Evolutionary conservation across 1,140 invertebrate genomes (phyloP).

Genomic region (Harpegnathos saltator): DNA sequence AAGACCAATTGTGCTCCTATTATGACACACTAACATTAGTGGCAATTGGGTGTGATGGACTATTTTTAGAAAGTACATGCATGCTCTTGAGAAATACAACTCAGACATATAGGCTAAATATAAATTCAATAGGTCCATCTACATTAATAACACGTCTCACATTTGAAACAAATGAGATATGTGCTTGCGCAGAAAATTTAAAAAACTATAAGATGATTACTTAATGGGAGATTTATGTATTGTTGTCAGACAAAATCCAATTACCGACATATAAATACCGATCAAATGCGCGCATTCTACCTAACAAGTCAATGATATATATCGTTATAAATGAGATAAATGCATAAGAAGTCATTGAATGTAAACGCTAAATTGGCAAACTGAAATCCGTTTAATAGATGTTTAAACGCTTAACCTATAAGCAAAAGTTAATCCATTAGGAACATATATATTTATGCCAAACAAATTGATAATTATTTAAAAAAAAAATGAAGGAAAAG

Average conservation of each 20-base stretch:
- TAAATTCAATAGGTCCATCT: not conserved
- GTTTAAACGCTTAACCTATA: not conserved
- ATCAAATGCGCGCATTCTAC: not conserved
- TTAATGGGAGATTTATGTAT: not conserved
- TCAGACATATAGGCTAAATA: not conserved
- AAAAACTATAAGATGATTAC: not conserved
- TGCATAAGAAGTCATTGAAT: not conserved
- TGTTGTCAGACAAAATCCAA: too few relatives aligned
- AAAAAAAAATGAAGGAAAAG: too few relatives aligned
- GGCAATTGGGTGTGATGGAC: not conserved
- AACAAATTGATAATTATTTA: too few relatives aligned
- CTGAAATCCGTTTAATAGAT: not conserved
- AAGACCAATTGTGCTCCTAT: not conserved
- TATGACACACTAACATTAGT: not conserved
- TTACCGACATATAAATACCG: not conserved
- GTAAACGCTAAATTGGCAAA: too few relatives aligned
- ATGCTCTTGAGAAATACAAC: not conserved
- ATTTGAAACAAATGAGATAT: not conserved
- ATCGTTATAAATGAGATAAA: not conserved
- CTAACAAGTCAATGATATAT: not conserved
- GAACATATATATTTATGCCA: too few relatives aligned
- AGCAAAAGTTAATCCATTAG: not conserved
- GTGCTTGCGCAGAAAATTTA: not conserved
- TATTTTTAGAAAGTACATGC: conserved; percentile 6
- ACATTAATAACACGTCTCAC: not conserved